Evolutionary conservation across 2,888 invertebrate genomes (phyloP).

Genomic region (Hermodice carunculata): DNA sequence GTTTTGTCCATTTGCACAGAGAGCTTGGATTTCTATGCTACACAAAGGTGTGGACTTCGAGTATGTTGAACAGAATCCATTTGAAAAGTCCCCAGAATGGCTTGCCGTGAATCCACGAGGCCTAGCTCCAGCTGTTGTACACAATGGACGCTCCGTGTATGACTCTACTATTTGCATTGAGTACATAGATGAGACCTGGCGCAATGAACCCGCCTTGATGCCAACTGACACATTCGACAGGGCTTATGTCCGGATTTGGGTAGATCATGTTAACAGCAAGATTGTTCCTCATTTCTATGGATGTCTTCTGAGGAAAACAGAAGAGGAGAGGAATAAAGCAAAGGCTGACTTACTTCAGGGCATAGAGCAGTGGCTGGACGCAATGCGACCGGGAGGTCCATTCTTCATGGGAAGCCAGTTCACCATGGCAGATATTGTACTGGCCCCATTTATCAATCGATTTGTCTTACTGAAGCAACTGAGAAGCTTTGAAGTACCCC

Average conservation of each 20-base stretch:
- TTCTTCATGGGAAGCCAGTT: slow-evolving; percentile 47
- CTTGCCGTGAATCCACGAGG: slow-evolving; percentile 51
- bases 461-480: slow-evolving; percentile 40
- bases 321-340: slow-evolving; percentile 36
- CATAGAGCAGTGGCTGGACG: slow-evolving; percentile 33
- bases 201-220: slow-evolving; percentile 34
- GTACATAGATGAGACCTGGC: slow-evolving; percentile 51
- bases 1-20: slow-evolving; percentile 58
- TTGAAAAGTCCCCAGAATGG: slow-evolving; percentile 52
- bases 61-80: slow-evolving; percentile 52
- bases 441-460: slow-evolving; percentile 44
- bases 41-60: slow-evolving; percentile 50
- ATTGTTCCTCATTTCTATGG: slow-evolving; percentile 49
- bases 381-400: slow-evolving; percentile 40
- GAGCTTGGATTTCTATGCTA: slow-evolving; percentile 51
- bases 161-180: slow-evolving; percentile 51
- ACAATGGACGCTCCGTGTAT: slow-evolving; percentile 45
- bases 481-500: slow-evolving; percentile 45
- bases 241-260: slow-evolving; percentile 49
- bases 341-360: slow-evolving; percentile 36
- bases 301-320: slow-evolving; percentile 40
- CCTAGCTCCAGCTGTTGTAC: slow-evolving; percentile 46
- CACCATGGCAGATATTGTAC: slow-evolving; percentile 49
- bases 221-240: slow-evolving; percentile 46
- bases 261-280: slow-evolving; percentile 45